Conservation (phyloP, 1,140 invertebrate species). For the Drosophila melanogaster region DNA sequence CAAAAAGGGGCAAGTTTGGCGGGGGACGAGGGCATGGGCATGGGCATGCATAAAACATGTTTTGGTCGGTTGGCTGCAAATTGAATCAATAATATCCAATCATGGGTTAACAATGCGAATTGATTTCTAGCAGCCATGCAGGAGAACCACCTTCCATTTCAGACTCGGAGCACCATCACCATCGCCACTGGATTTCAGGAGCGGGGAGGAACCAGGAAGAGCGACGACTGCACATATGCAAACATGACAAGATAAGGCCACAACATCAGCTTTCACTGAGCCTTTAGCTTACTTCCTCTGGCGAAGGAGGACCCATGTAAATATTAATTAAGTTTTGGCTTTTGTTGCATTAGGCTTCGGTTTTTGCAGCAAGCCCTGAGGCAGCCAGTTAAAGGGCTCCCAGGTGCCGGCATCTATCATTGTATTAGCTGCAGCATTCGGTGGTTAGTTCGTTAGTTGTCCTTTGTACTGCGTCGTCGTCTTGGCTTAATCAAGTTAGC, state of each 20-base stretch:
- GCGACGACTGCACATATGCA: conserved; percentile 48
- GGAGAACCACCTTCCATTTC: conserved; percentile 7
- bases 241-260: conserved; percentile 62
- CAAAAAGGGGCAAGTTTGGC: background rate
- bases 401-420: conserved; percentile 43
- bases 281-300: conserved; percentile 1
- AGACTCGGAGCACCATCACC: background rate
- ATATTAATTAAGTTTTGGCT: conserved; percentile 82
- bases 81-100: conserved; percentile 84
- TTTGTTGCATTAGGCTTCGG: conserved; percentile 61
- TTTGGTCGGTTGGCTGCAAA: conserved; percentile 76
- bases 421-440: conserved; percentile 61
- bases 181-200: background rate
- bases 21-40: conserved; percentile 23
- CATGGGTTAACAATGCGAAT: conserved; percentile 84
- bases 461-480: conserved; percentile 35
- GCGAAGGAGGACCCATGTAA: conserved; percentile 65
- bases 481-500: conserved; percentile 66
- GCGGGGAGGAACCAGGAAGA: conserved; percentile 16
- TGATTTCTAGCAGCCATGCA: conserved; percentile 79
- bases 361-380: conserved; percentile 37
- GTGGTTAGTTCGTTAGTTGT: conserved; percentile 51
- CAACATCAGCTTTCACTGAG: conserved; percentile 22
- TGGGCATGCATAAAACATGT: conserved; percentile 79
- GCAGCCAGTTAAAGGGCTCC: conserved; percentile 4